Conservation (phyloP, 2,888 invertebrate species). For the Drosophila borborema region DNA sequence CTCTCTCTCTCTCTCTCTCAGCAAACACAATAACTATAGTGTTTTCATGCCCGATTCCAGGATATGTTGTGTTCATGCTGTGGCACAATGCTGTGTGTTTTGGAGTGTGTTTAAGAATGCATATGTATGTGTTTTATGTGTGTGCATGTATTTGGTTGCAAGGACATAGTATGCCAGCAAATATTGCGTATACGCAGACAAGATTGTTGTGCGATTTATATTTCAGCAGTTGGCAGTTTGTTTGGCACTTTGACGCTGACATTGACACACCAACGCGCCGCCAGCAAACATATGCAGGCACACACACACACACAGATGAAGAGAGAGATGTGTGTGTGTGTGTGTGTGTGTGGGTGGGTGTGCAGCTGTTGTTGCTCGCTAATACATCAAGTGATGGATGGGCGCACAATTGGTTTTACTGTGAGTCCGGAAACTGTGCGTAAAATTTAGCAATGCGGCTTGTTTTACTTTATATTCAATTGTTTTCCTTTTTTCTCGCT, state of each 20-base stretch:
- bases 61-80: neutral
- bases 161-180: slow-evolving; percentile 26
- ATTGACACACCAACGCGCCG: slow-evolving; percentile 45
- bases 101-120: neutral
- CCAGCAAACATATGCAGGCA: slow-evolving; percentile 14
- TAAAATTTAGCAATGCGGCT: slow-evolving; percentile 51
- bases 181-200: slow-evolving; percentile 60
- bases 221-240: slow-evolving; percentile 53
- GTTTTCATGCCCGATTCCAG: neutral
- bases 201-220: slow-evolving; percentile 53
- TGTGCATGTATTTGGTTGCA: slow-evolving; percentile 15
- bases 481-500: slow-evolving; percentile 11
- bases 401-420: slow-evolving; percentile 44
- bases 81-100: neutral
- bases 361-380: slow-evolving; percentile 23
- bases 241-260: slow-evolving; percentile 56
- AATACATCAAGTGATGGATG: slow-evolving; percentile 55
- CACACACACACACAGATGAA: neutral
- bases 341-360: neutral
- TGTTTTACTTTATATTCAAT: slow-evolving; percentile 58
- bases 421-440: slow-evolving; percentile 54
- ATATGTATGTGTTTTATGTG: neutral
- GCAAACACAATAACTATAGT: too few species aligned
- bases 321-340: neutral
- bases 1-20: too few species aligned